Percentiles rank a stretch among this genome's conserved stretches.
phyloP scores from a whole-genome alignment of 2,888 invertebrate genomes.

The Caenorhabditis afra region DNA sequence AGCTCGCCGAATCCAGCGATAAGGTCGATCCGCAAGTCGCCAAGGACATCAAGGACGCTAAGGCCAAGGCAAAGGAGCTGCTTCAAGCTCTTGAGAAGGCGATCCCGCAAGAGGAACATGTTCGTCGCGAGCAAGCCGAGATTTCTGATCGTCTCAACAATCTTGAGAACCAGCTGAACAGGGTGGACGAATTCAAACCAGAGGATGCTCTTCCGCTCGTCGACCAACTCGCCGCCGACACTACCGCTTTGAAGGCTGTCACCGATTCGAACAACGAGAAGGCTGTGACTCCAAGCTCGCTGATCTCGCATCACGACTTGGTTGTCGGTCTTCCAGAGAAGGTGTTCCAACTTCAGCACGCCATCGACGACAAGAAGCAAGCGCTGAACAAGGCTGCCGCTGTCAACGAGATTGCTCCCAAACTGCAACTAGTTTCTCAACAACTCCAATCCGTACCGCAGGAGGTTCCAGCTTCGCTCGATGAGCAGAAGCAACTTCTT shows the following conservation, averaged over 20 bases:
- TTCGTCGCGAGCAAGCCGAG: slow-evolving; percentile 46
- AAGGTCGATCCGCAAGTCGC: slow-evolving; percentile 56
- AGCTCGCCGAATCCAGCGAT: slow-evolving; percentile 34
- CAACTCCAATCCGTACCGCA: slow-evolving; percentile 60
- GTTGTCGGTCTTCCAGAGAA: slow-evolving; percentile 47
- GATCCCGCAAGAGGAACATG: slow-evolving; percentile 51
- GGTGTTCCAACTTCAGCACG: slow-evolving; percentile 45
- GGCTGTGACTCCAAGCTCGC: slow-evolving; percentile 39
- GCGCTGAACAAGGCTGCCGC: slow-evolving; percentile 55
- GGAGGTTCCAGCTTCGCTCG: slow-evolving; percentile 53
- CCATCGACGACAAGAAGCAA: slow-evolving; percentile 54
- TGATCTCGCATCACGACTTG: slow-evolving; percentile 52
- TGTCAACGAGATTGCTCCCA: slow-evolving; percentile 61
- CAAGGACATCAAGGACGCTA: slow-evolving; percentile 59
- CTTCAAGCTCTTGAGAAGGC: slow-evolving; percentile 49
- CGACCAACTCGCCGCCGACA: slow-evolving; percentile 52
- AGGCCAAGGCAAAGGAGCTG: slow-evolving; percentile 58
- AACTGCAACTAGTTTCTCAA: slow-evolving; percentile 59
- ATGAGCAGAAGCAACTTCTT: slow-evolving; percentile 63
- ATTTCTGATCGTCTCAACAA: slow-evolving; percentile 34
- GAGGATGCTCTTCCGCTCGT: slow-evolving; percentile 53
- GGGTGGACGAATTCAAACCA: slow-evolving; percentile 49
- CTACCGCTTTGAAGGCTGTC: slow-evolving; percentile 36
- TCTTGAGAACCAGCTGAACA: slow-evolving; percentile 34
- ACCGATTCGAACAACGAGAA: slow-evolving; percentile 52